These are phyloP conservation scores for Bos indicus DNA, from an alignment of 2,113 vertebrate species.

Conservation along the genomic window DNA sequence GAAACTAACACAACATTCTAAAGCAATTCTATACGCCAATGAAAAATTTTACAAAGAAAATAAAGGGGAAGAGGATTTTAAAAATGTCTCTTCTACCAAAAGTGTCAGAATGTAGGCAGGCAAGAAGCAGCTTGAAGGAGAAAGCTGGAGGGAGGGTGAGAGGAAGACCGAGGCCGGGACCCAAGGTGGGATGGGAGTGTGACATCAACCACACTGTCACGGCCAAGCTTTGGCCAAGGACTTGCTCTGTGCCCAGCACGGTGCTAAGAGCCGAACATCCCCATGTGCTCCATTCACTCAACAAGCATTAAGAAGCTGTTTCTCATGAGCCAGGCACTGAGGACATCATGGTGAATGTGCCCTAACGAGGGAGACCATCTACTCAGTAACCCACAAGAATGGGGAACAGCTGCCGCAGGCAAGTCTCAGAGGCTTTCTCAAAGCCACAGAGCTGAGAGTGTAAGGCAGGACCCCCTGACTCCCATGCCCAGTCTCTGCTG, in stretches of 20 bases:
- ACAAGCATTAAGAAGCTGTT: neutral
- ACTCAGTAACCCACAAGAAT: neutral
- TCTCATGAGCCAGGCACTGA: neutral
- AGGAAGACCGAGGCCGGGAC: accelerated
- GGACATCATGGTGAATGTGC: neutral
- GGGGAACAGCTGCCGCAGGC: neutral
- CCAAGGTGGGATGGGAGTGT: accelerated
- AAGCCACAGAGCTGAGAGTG: neutral
- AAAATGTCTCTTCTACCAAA: neutral
- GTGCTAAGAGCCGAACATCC: accelerated
- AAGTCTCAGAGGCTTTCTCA: slow-evolving; percentile 24
- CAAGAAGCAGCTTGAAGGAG: neutral
- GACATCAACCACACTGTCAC: accelerated
- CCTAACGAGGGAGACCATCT: neutral
- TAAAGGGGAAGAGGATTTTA: neutral
- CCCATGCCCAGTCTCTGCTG: neutral
- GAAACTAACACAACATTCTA: neutral
- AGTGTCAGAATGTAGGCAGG: neutral
- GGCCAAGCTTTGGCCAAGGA: accelerated
- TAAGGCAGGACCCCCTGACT: accelerated
- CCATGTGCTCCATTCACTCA: neutral
- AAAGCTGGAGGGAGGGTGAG: neutral
- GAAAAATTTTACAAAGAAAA: neutral
- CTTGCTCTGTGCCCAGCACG: accelerated
- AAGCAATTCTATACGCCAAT: neutral